Base-by-base conservation (phyloP, 2,888 invertebrate genomes). In the Argynnis bischoffii region DNA sequence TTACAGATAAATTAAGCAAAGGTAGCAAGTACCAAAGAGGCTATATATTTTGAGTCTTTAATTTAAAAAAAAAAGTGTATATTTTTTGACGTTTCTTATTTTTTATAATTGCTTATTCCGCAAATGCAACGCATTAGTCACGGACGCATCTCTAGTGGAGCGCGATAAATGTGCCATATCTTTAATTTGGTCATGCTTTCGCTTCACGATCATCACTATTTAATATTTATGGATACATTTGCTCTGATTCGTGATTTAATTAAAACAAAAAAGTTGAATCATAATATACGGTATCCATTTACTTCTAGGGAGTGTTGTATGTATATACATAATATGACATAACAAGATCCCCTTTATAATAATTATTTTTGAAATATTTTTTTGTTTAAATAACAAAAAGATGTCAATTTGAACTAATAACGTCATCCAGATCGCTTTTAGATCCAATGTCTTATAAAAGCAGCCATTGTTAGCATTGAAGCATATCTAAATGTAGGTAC, bases 131-230 rank as follows among this genome's bases (percentile, higher is more conserved):
- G 2, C 18, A 18, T 59, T 64, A 61, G 69, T 74, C 72, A 74
- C 73, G 73, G 72, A 74, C 59, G 66, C 69, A 48, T 68, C 71
- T 66, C 76, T 83, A 84, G 85, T 88, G 82, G 81, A 84, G 80
- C 87, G 81, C 70, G 73, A 72, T 75, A 77, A 84, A 81, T 79
- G 79, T 76, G 78, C 76, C 78, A 76, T 78, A 77, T 69, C 73
- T 77, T 78, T 75, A 77, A 77, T 75, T 83, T 76, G 75, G 85
- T 83, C 84, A 86, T 87, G 86, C 88, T 88, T 88, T 89, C 88
- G 71, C 59, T 77, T 70, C 74, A 77, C 76, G 77, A 76, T 63
- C 72, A 72, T 70, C 71, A 69, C 55, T 71, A 56, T 69, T 72
- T 69, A 72, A 61, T 61, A 61, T 61, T 61, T 63, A 67, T 59